These are phyloP conservation scores for Coptotermes formosanus DNA, from an alignment of 1,140 invertebrate species.

Conservation along the genomic window DNA sequence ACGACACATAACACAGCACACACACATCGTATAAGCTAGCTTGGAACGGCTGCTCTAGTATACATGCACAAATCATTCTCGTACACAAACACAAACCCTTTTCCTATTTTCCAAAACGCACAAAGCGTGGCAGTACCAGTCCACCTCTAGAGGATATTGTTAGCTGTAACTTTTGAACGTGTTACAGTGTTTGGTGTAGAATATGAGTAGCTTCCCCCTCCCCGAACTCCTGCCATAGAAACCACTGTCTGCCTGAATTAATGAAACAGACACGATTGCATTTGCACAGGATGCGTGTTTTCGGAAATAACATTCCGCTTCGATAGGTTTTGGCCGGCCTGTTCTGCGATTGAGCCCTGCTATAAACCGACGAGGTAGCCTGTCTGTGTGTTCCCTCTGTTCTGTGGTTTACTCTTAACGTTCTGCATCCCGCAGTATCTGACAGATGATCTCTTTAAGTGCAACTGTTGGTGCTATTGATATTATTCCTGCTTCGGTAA, in stretches of 20 bases:
- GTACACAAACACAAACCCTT: neutral
- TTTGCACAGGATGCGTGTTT: slow-evolving; percentile 29
- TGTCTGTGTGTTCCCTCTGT: neutral
- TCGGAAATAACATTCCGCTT: slow-evolving; percentile 27
- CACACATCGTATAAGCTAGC: neutral
- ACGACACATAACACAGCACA: slow-evolving; percentile 1
- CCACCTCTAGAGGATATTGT: slow-evolving; percentile 17
- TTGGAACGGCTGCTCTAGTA: neutral
- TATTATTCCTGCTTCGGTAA: neutral
- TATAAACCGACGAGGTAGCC: neutral
- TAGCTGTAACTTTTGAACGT: slow-evolving; percentile 16
- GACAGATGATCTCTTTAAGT: neutral
- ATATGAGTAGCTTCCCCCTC: neutral
- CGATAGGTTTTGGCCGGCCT: slow-evolving; percentile 3
- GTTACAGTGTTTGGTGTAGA: slow-evolving; percentile 13
- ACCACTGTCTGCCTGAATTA: slow-evolving; percentile 22
- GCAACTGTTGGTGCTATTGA: neutral
- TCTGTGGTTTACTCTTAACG: neutral
- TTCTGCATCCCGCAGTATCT: neutral
- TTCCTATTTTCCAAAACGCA: neutral
- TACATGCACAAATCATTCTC: slow-evolving; percentile 1
- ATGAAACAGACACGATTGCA: slow-evolving; percentile 32
- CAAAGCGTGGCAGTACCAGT: neutral
- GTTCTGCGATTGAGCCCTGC: neutral
- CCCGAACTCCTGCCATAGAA: neutral